phyloP scores from a whole-genome alignment of 1,140 invertebrate species.

The Mactra quadrangularis region DNA sequence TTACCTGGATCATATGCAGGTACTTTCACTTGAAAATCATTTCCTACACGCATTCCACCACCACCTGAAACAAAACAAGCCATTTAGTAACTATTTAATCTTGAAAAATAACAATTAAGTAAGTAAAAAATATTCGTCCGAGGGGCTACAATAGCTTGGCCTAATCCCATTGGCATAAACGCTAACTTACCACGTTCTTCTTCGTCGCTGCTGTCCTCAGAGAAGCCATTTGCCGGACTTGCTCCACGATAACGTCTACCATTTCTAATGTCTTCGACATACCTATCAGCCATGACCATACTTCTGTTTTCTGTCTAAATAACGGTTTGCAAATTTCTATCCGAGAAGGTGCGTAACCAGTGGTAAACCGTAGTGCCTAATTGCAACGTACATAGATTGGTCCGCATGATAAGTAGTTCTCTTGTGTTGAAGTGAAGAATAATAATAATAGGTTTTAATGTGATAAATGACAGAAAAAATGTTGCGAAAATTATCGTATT shows the following conservation, averaged over 20 bases:
- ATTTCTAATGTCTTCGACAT: slow-evolving; percentile 91
- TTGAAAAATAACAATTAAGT: not conserved
- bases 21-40: slow-evolving; percentile 96
- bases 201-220: slow-evolving; percentile 85
- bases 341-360: slow-evolving; percentile 32
- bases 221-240: slow-evolving; percentile 92
- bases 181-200: slow-evolving; percentile 57
- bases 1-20: slow-evolving; percentile 89
- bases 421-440: no score
- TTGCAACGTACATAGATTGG: no score
- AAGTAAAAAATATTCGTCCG: no score
- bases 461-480: no score
- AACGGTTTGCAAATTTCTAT: not conserved
- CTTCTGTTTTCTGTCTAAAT: not conserved
- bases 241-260: slow-evolving; percentile 93
- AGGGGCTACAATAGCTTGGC: no score
- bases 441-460: no score
- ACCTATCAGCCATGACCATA: slow-evolving; percentile 95
- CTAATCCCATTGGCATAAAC: no score
- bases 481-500: no score
- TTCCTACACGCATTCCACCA: slow-evolving; percentile 96
- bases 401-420: no score
- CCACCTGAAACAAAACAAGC: slow-evolving; percentile 88
- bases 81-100: slow-evolving; percentile 6
- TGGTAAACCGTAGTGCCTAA: slow-evolving; percentile 33